phyloP scores from a whole-genome alignment of 2,888 invertebrate species.

The Helicoverpa assulta region DNA sequence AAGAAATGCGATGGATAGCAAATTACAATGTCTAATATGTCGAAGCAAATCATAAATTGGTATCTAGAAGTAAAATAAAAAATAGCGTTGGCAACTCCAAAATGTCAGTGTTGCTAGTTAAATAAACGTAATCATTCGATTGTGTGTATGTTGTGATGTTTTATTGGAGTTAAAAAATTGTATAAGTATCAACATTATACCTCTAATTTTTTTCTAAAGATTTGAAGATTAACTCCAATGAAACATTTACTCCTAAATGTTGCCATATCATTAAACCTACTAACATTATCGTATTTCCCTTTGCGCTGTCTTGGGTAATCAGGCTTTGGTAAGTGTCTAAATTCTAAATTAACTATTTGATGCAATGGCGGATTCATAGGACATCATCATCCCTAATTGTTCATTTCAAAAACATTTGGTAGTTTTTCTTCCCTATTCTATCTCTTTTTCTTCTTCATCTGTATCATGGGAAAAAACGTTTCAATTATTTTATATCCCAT shows the following conservation, averaged over 20 bases:
- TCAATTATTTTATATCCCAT: no score
- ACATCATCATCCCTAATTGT: neutral
- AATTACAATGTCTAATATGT: slow-evolving; percentile 6
- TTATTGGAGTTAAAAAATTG: slow-evolving; percentile 33
- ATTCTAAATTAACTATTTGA: slow-evolving; percentile 65
- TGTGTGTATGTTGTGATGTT: slow-evolving; percentile 31
- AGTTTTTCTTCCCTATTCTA: no score
- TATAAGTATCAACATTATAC: neutral
- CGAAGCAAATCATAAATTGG: neutral
- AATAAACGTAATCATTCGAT: slow-evolving; percentile 11
- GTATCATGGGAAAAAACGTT: no score
- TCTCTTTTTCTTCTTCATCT: neutral
- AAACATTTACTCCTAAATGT: slow-evolving; percentile 34
- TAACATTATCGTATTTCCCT: slow-evolving; percentile 70
- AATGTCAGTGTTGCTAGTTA: slow-evolving; percentile 36
- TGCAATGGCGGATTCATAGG: slow-evolving; percentile 48
- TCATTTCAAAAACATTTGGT: no score
- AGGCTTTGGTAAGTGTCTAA: slow-evolving; percentile 87
- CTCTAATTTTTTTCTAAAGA: no score
- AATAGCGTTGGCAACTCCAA: slow-evolving; percentile 26
- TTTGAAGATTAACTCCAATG: slow-evolving; percentile 24
- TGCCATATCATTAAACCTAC: slow-evolving; percentile 51
- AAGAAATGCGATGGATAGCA: slow-evolving; percentile 17
- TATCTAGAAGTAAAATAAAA: neutral
- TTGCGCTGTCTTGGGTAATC: slow-evolving; percentile 78